Evolutionary conservation across 2,113 vertebrate species (phyloP).

Genomic region (Chaenogobius annularis): DNA sequence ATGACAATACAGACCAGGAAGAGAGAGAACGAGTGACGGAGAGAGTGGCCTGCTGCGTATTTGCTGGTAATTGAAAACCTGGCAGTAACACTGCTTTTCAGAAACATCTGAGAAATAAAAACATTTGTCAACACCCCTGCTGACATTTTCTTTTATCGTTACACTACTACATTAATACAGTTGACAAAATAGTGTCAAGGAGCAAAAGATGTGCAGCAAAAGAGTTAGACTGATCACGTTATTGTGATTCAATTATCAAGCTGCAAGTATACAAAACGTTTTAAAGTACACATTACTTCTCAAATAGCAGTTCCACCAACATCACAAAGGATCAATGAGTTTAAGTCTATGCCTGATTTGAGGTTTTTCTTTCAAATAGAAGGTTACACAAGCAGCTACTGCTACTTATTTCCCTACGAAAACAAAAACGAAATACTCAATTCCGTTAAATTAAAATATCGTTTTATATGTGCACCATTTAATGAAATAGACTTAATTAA

Average conservation of each 20-base stretch:
- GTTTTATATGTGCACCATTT: no score
- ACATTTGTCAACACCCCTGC: constrained; percentile 2
- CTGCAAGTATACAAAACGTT: neutral
- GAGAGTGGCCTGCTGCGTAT: constrained; percentile 47
- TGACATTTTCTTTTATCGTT: neutral
- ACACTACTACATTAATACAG: neutral
- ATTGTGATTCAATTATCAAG: neutral
- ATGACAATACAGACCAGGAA: constrained; percentile 28
- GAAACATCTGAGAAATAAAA: constrained; percentile 23
- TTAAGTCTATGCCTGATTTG: neutral
- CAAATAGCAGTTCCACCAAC: neutral
- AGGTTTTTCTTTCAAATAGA: no score
- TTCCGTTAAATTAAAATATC: no score
- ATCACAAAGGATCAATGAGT: neutral
- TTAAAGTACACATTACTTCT: neutral
- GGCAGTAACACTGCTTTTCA: constrained; percentile 46
- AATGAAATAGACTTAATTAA: no score
- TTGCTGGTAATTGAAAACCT: constrained; percentile 63
- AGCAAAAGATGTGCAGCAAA: neutral
- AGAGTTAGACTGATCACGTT: neutral
- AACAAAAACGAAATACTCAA: no score
- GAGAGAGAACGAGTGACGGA: neutral
- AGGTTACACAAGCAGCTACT: no score
- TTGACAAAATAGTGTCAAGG: neutral
- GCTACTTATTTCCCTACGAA: no score